Evolutionary conservation across 2,888 invertebrate species (phyloP).

Genomic region (Abscondita cerata): DNA sequence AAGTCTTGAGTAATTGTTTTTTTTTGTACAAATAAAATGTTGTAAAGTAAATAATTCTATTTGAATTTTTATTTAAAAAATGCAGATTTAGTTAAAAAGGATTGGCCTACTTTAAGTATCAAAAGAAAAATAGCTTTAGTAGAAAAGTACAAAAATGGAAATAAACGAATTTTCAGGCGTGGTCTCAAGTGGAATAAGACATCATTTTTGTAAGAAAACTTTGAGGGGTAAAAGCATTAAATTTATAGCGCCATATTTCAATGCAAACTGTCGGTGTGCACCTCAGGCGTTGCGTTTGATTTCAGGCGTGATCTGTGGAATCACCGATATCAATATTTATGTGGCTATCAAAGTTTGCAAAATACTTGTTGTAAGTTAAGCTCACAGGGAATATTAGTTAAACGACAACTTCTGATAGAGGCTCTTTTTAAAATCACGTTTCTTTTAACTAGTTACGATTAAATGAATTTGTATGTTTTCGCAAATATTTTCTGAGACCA

Average conservation of each 20-base stretch:
- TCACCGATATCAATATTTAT: conserved; percentile 45
- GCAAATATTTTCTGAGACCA: conserved; percentile 15
- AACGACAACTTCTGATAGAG: conserved; percentile 32
- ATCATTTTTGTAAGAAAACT: conserved; percentile 40
- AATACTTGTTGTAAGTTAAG: conserved; percentile 41
- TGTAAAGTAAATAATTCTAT: no score
- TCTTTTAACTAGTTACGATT: conserved; percentile 23
- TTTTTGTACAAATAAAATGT: no score
- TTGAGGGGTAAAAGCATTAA: conserved; percentile 37
- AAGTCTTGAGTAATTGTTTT: no score
- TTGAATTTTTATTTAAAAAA: no score
- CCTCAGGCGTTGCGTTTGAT: conserved; percentile 37
- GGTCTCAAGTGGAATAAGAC: conserved; percentile 35
- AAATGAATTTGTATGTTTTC: not conserved
- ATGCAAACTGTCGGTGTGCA: conserved; percentile 42
- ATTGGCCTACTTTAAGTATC: no score
- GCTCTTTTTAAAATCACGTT: conserved; percentile 22
- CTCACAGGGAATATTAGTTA: conserved; percentile 36
- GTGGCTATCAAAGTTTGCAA: conserved; percentile 45
- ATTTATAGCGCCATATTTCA: conserved; percentile 42
- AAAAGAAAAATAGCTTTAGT: no score
- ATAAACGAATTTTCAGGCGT: conserved; percentile 24
- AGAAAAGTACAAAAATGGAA: conserved; percentile 13
- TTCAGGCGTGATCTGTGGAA: conserved; percentile 39
- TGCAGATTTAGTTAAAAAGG: no score